phyloP scores from a whole-genome alignment of 1,140 invertebrate genomes.

The Papilio polytes region DNA sequence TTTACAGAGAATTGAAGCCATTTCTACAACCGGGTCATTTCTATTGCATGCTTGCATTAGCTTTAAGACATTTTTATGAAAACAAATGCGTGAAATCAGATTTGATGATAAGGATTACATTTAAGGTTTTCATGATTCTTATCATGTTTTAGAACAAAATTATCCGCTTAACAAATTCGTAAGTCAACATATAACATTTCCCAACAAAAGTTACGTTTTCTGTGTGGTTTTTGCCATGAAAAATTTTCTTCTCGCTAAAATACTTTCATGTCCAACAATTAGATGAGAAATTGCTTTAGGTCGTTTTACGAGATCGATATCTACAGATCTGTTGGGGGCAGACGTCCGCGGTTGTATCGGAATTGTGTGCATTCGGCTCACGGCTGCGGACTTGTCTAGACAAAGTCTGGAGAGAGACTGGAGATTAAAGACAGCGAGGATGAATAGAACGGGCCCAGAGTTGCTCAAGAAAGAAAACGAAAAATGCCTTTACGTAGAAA shows the following conservation, averaged over 20 bases:
- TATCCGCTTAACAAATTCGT: too few relatives aligned
- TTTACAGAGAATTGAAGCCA: slow-evolving; percentile 25
- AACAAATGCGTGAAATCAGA: not conserved
- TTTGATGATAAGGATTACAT: not conserved
- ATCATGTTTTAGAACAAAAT: too few relatives aligned
- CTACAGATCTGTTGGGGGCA: slow-evolving; percentile 46
- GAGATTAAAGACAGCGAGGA: slow-evolving; percentile 74
- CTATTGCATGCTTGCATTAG: not conserved
- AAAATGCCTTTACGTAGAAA: slow-evolving; percentile 74
- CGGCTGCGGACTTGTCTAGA: slow-evolving; percentile 64
- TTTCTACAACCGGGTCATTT: not conserved
- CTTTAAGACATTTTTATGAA: not conserved
- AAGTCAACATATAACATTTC: not conserved
- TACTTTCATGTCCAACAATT: not conserved
- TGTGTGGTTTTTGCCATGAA: not conserved
- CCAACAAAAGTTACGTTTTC: not conserved
- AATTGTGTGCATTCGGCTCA: slow-evolving; percentile 56
- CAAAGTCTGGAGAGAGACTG: slow-evolving; percentile 67
- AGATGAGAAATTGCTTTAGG: slow-evolving; percentile 47
- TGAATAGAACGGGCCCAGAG: slow-evolving; percentile 72
- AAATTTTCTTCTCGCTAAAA: not conserved
- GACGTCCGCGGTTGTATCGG: slow-evolving; percentile 51
- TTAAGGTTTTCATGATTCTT: too few relatives aligned
- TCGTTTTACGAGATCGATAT: slow-evolving; percentile 52
- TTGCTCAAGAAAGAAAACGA: slow-evolving; percentile 71